Base-by-base conservation (phyloP, 1,140 invertebrate species). In the Temnothorax longispinosus region DNA sequence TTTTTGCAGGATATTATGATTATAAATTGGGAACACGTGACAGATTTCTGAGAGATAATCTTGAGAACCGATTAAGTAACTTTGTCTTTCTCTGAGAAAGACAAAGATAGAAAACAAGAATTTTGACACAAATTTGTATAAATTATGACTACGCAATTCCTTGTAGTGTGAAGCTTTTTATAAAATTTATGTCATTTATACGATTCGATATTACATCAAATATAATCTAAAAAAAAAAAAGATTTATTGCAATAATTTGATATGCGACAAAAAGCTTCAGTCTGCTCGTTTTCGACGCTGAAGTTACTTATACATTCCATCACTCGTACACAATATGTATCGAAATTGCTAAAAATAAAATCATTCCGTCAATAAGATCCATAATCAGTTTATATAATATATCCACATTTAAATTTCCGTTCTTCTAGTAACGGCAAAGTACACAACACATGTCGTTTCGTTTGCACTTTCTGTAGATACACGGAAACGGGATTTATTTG, bases 381-480 rank as follows among this genome's bases (percentile, higher is more conserved):
- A 27, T 4, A 69, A 69, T 80, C 32, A 80, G 1, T 35, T 69
- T 81, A 54, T 3, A 41, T 81, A 81, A 81, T 8, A 1, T 8
- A 1, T 1, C 13, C 2, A 32, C 10, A 38, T 67, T 67, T 27
- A 38, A 67, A 21, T 71, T 5, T 54, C 6, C 3, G 13, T 54
- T 18, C 21, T 18, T 13, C 10, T 64, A 78, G 56, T 71, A 44
- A 81, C 47, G 11, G 15, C 15, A 21, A 60, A 27, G 18, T 10
- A 80, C 32, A 65, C 32, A 3, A 15, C 15, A 50, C 41, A 44
- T 54, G 44, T 78, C 44, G 21, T 67, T 81, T 35, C 15, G 21
- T 80, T 38, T 69, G 18, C 38, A 72, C 54, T 82, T 82, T 58
- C 80, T 7, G 13, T 75, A 15, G 54, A 47, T 69, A 74, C 74